phyloP scores from a whole-genome alignment of 2,888 invertebrate genomes.

The Myopa testacea region DNA sequence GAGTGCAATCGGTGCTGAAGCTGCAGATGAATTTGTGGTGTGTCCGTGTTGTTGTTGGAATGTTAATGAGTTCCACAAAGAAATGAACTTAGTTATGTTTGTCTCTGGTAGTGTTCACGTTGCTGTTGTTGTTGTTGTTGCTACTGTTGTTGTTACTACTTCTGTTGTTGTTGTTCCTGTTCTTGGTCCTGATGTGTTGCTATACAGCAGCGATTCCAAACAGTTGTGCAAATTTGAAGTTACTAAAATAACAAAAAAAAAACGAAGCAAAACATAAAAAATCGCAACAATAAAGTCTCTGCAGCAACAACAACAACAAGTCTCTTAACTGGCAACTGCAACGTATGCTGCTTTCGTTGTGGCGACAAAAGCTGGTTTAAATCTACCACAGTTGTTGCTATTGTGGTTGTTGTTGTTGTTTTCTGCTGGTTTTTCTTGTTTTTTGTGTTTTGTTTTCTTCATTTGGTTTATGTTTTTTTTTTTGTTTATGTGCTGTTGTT shows the following conservation, averaged over 20 bases:
- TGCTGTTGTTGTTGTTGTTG: conserved; percentile 9
- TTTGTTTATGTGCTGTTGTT: background rate
- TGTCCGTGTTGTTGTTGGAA: conserved; percentile 1
- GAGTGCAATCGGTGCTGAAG: background rate
- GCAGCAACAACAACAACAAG: background rate
- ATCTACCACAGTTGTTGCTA: conserved; percentile 34
- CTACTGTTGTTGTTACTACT: background rate
- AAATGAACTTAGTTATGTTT: conserved; percentile 24
- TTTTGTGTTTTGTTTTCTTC: too few relatives aligned
- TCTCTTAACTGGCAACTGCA: conserved; percentile 1
- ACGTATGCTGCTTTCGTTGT: conserved; percentile 21
- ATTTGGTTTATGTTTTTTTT: conserved; percentile 28
- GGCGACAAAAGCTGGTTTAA: conserved; percentile 31
- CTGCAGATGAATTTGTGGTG: background rate
- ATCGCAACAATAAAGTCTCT: background rate
- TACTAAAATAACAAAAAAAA: conserved; percentile 12
- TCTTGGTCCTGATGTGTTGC: background rate
- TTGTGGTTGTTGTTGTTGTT: conserved; percentile 33
- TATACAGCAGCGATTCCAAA: background rate
- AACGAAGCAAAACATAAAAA: background rate
- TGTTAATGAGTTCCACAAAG: conserved; percentile 38
- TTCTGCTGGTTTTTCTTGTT: background rate
- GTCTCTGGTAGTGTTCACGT: background rate
- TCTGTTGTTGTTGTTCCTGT: background rate
- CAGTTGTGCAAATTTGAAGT: conserved; percentile 1